Base-by-base conservation (phyloP, 2,113 vertebrate species). In the Chiloscyllium plagiosum region DNA sequence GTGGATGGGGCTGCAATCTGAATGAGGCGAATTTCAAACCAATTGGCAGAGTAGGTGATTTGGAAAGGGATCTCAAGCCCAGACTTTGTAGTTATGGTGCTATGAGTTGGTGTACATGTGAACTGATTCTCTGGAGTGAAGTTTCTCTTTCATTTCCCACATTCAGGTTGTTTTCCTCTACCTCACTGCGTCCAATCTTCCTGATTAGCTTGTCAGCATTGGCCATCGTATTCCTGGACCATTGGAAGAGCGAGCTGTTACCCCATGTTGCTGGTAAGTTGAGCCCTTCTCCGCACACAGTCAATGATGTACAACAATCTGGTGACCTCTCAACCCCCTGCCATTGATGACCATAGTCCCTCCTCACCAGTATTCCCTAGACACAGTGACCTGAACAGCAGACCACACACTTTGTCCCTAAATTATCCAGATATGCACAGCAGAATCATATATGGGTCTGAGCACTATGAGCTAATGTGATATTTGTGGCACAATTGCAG, bases 91-190 rank as follows among this genome's bases (percentile, higher is more conserved):
- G 4, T 72, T 33, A 72, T 1, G 2, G 8, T 52, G 20, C 86
- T 26, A 19, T 42, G 50, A 52, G 50, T 6, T 0, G 65, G 17
- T 66, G 22, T 69, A 8, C 47, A 37, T 47, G 22, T 69, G n/a
- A 26, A 70, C 70, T 20, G 5, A 29, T 95, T 47, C 22, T 33
- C 50, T 8, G 50, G 68, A 72, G 50, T 19, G 20, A 47, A 1
- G 37, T 47, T 10, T 95, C 37, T 68, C n/a, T 33, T 33, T 47
- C n/a, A 17, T 8, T 13, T 47, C 85, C 85, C 20, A 1, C 42
- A 20, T 96, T 6, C 97, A 99, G 99, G 99, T 97, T 99, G 93
- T 97, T 99, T 97, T 99, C 99, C 0, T 99, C 98, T 96, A 98
- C 99, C 3, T 98, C 98, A 78, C 97, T 99, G 92, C 98, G 99